A percentile compares a stretch with the other conserved stretches of the same genome.
These are phyloP conservation scores for Pterostichus niger DNA, from an alignment of 2,888 invertebrate species.

Conservation along the genomic window DNA sequence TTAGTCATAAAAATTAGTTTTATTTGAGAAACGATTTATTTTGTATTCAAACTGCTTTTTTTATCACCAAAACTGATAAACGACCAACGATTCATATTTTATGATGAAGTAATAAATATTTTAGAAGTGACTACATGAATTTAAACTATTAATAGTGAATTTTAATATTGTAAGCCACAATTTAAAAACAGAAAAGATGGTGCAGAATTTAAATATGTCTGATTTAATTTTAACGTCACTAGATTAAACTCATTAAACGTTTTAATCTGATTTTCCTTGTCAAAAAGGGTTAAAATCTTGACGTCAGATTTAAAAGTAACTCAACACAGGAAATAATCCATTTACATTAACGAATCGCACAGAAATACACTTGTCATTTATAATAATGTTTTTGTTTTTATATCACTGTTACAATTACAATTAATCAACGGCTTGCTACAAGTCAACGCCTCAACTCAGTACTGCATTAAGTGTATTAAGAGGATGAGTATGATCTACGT, in stretches of 20 bases:
- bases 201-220: too few relatives aligned
- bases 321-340: slow-evolving; percentile 45
- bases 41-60: too few relatives aligned
- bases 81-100: too few relatives aligned
- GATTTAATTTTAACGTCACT: background rate
- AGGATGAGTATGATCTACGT: slow-evolving; percentile 23
- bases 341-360: slow-evolving; percentile 56
- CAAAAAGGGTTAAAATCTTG: slow-evolving; percentile 31
- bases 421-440: slow-evolving; percentile 34
- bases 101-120: too few relatives aligned
- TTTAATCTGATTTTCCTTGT: slow-evolving; percentile 30
- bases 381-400: slow-evolving; percentile 57
- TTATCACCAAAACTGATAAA: too few relatives aligned
- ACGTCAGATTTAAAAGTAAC: slow-evolving; percentile 43
- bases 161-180: too few relatives aligned
- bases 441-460: background rate
- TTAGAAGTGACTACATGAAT: too few relatives aligned
- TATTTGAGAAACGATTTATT: background rate
- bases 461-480: slow-evolving; percentile 8
- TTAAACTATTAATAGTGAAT: too few relatives aligned
- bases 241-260: slow-evolving; percentile 9
- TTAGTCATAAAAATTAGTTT: slow-evolving; percentile 7
- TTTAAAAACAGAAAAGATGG: too few relatives aligned
- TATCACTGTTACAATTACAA: slow-evolving; percentile 48
- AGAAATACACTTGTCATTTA: slow-evolving; percentile 54